Conservation (phyloP, 2,113 vertebrate genomes). For the Tor tambroides region DNA sequence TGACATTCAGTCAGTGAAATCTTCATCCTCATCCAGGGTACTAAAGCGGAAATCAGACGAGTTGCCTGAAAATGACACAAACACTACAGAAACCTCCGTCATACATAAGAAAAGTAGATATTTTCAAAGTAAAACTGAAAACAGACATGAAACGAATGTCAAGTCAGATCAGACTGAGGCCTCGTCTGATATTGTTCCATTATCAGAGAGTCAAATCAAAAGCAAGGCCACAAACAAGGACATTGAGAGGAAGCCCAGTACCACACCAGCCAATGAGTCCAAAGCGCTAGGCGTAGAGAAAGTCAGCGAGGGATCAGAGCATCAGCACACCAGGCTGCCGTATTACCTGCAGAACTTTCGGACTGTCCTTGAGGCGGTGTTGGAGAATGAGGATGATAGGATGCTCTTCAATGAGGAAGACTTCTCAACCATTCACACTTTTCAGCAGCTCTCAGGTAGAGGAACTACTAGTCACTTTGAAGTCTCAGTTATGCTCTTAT, state of each 20-base stretch:
- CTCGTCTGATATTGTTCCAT: not conserved
- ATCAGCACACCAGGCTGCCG: slow-evolving; percentile 61
- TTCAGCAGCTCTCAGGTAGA: slow-evolving; percentile 89
- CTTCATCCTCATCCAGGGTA: slow-evolving; percentile 52
- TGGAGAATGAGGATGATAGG: slow-evolving; percentile 86
- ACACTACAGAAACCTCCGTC: not conserved
- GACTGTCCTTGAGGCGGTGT: slow-evolving; percentile 80
- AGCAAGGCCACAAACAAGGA: not conserved
- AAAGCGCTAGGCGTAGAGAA: not conserved
- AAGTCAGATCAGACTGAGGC: not conserved
- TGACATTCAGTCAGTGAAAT: not conserved
- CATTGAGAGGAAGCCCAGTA: not conserved
- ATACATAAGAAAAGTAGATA: slow-evolving; percentile 66
- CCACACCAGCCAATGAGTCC: not conserved
- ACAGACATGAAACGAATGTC: not conserved
- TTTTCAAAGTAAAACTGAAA: slow-evolving; percentile 37
- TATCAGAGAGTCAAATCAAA: not conserved
- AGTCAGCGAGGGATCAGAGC: slow-evolving; percentile 19
- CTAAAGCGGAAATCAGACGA: slow-evolving; percentile 66
- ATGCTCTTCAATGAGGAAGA: slow-evolving; percentile 85
- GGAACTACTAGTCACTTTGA: not conserved
- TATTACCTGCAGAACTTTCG: slow-evolving; percentile 92
- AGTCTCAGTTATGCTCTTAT: slow-evolving; percentile 7
- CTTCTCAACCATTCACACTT: slow-evolving; percentile 70
- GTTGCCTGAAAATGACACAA: not conserved